A percentile compares a stretch with the other conserved stretches of the same genome.
These are phyloP conservation scores for Epiblema foenella DNA, from an alignment of 2,888 invertebrate species.

Conservation along the genomic window DNA sequence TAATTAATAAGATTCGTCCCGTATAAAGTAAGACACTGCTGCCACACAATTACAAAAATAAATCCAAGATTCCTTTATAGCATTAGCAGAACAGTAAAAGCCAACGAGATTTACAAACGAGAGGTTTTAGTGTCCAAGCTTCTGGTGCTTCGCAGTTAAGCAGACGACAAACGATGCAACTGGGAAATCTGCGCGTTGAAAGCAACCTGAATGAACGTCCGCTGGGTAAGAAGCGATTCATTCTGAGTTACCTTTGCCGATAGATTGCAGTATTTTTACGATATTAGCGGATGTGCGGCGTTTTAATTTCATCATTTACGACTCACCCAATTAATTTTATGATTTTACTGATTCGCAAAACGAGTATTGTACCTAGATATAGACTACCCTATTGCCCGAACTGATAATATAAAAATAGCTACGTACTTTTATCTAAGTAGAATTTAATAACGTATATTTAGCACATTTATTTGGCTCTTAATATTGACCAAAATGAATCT, in stretches of 20 bases:
- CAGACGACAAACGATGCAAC: conserved; percentile 65
- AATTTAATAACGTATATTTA: not conserved
- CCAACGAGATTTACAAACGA: conserved; percentile 55
- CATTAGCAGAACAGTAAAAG: conserved; percentile 37
- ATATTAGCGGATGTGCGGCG: not conserved
- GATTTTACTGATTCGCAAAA: not conserved
- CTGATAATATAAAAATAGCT: not conserved
- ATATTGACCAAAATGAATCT: conserved; percentile 16
- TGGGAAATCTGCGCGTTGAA: conserved; percentile 67
- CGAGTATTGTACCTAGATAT: not conserved
- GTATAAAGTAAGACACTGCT: not conserved
- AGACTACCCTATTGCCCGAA: not conserved
- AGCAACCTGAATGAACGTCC: conserved; percentile 44
- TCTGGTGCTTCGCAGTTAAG: conserved; percentile 63
- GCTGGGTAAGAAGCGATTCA: conserved; percentile 37
- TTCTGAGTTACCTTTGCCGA: conserved; percentile 37
- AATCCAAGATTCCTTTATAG: conserved; percentile 10
- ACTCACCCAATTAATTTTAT: not conserved
- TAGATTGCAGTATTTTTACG: conserved; percentile 24
- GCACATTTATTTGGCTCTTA: not conserved
- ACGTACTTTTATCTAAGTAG: not conserved
- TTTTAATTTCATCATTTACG: not conserved
- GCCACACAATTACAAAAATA: not conserved
- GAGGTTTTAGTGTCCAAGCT: conserved; percentile 56
- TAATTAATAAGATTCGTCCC: not conserved